Percentiles rank a stretch among this genome's conserved stretches.
Evolutionary conservation across 2,888 invertebrate species (phyloP).

Genomic region (Physocephala rufipes): DNA sequence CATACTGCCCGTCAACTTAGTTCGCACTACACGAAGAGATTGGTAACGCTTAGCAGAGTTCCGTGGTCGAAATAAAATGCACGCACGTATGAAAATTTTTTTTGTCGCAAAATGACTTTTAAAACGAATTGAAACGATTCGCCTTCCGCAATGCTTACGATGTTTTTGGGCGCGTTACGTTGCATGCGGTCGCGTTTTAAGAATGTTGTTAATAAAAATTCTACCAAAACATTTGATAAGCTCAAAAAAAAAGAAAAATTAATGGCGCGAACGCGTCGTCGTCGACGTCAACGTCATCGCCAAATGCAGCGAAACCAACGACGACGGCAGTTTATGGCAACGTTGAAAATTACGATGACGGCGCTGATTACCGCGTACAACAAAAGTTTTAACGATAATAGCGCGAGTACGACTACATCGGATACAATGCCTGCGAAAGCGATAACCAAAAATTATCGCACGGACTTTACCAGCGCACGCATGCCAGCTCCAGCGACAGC

Average conservation of each 20-base stretch:
- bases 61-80: not conserved
- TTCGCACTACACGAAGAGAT: too few species aligned
- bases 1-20: too few species aligned
- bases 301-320: conserved; percentile 34
- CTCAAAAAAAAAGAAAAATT: conserved; percentile 16
- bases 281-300: conserved; percentile 29
- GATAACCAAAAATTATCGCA: too few species aligned
- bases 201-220: conserved; percentile 40
- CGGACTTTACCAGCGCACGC: not conserved
- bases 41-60: not conserved
- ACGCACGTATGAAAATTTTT: conserved; percentile 15
- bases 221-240: conserved; percentile 37
- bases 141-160: conserved; percentile 34
- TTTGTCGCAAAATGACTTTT: conserved; percentile 20
- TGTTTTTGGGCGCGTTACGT: conserved; percentile 26
- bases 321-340: not conserved
- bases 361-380: not conserved
- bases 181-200: conserved; percentile 34
- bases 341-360: too few species aligned
- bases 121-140: conserved; percentile 12
- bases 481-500: not conserved
- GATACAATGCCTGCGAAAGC: too few species aligned
- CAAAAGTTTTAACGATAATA: too few species aligned
- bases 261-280: conserved; percentile 17
- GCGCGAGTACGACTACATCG: too few species aligned